Evolutionary conservation across 2,888 invertebrate species (phyloP).

Genomic region (Archips xylosteana): DNA sequence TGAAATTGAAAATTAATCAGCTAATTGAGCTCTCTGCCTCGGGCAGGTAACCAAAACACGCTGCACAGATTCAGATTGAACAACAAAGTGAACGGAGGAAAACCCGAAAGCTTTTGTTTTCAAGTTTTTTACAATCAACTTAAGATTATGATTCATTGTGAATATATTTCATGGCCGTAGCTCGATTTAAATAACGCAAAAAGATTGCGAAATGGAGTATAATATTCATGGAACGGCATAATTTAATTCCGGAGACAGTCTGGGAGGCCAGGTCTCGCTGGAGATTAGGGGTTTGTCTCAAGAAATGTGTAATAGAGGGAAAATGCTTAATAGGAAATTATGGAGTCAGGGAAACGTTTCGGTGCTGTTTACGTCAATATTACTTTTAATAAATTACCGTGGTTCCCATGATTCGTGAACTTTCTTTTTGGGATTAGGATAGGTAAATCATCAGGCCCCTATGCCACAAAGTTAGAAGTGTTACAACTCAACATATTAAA

Average conservation of each 20-base stretch:
- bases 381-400: neutral
- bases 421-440: neutral
- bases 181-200: conserved; percentile 65
- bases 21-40: conserved; percentile 9
- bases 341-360: conserved; percentile 63
- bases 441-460: neutral
- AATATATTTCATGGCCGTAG: conserved; percentile 60
- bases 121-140: conserved; percentile 40
- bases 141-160: conserved; percentile 65
- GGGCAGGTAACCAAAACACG: conserved; percentile 16
- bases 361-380: conserved; percentile 57
- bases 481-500: too few relatives aligned
- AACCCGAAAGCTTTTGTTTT: conserved; percentile 11
- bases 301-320: conserved; percentile 76
- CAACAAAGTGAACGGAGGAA: conserved; percentile 15
- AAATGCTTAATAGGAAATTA: conserved; percentile 75
- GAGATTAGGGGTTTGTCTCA: conserved; percentile 76
- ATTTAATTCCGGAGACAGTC: conserved; percentile 79
- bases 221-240: conserved; percentile 84
- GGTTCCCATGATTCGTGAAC: neutral
- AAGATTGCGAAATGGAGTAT: conserved; percentile 76
- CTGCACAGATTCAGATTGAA: too few relatives aligned
- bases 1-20: conserved; percentile 18
- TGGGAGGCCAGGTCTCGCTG: conserved; percentile 58
- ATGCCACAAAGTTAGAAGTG: too few relatives aligned